Percentiles rank a stretch among this genome's conserved stretches.
Conservation (phyloP, 2,888 invertebrate species). For the Kuschelorhynchus macadamiae region DNA sequence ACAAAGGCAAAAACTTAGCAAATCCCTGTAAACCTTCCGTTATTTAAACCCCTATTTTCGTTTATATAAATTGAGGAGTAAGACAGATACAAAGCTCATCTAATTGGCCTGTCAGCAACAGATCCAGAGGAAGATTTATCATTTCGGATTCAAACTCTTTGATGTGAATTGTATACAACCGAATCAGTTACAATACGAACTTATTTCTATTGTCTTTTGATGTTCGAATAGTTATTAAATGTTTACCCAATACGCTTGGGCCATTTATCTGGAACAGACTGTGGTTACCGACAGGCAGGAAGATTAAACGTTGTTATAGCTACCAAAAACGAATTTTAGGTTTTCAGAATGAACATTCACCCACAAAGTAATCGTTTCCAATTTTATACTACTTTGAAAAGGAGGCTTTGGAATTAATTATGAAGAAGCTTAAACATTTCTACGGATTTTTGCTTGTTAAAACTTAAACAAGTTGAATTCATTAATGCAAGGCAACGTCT, state of each 20-base stretch:
- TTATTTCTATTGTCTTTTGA: slow-evolving; percentile 33
- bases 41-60: slow-evolving; percentile 29
- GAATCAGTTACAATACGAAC: slow-evolving; percentile 35
- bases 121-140: slow-evolving; percentile 36
- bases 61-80: slow-evolving; percentile 34
- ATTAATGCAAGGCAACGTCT: too few species aligned
- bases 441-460: too few species aligned
- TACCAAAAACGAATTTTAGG: too few species aligned
- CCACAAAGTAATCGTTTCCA: too few species aligned
- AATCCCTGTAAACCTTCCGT: not conserved
- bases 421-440: too few species aligned
- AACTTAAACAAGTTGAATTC: too few species aligned
- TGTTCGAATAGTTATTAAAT: slow-evolving; percentile 13
- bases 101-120: slow-evolving; percentile 40
- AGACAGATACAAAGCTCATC: slow-evolving; percentile 31
- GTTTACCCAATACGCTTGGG: slow-evolving; percentile 5
- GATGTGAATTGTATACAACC: slow-evolving; percentile 33
- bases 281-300: not conserved
- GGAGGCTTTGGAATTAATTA: too few species aligned
- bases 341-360: too few species aligned
- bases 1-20: too few species aligned
- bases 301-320: too few species aligned
- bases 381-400: too few species aligned
- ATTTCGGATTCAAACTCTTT: slow-evolving; percentile 38
- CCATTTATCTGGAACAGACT: slow-evolving; percentile 7